These are phyloP conservation scores for Brenthis hecate DNA, from an alignment of 2,888 invertebrate genomes.

Conservation along the genomic window DNA sequence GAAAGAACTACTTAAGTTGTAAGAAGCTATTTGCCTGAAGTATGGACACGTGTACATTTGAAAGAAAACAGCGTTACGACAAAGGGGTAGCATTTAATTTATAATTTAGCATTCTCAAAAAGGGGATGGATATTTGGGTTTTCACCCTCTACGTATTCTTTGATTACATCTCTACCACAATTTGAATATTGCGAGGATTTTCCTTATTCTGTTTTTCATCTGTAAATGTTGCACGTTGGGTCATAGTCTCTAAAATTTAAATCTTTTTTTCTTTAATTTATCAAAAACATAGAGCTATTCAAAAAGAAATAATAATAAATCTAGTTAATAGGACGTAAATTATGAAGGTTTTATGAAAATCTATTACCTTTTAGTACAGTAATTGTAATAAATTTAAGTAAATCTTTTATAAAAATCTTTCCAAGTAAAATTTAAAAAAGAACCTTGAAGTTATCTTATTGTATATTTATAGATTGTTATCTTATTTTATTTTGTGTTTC, in stretches of 20 bases:
- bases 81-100: conserved; percentile 28
- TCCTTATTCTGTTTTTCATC: neutral
- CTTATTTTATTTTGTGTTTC: too few species aligned
- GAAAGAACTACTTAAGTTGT: conserved; percentile 15
- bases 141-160: conserved; percentile 7
- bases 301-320: conserved; percentile 13
- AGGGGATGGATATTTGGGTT: conserved; percentile 19
- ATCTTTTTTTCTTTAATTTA: neutral
- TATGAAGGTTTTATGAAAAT: neutral
- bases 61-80: conserved; percentile 22
- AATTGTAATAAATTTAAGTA: conserved; percentile 7
- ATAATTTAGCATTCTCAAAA: conserved; percentile 31
- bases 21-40: conserved; percentile 27
- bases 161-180: neutral
- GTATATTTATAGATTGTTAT: too few species aligned
- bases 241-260: conserved; percentile 16
- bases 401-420: neutral
- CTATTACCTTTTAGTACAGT: conserved; percentile 1
- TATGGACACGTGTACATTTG: conserved; percentile 26
- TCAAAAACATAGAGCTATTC: conserved; percentile 2
- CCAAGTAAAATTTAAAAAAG: too few species aligned
- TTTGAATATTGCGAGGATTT: neutral
- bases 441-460: too few species aligned
- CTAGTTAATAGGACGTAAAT: conserved; percentile 10
- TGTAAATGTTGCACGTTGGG: conserved; percentile 1